These are phyloP conservation scores for Porites cylindrica DNA, from an alignment of 92 coral and sea anemone species.

Conservation along the genomic window DNA sequence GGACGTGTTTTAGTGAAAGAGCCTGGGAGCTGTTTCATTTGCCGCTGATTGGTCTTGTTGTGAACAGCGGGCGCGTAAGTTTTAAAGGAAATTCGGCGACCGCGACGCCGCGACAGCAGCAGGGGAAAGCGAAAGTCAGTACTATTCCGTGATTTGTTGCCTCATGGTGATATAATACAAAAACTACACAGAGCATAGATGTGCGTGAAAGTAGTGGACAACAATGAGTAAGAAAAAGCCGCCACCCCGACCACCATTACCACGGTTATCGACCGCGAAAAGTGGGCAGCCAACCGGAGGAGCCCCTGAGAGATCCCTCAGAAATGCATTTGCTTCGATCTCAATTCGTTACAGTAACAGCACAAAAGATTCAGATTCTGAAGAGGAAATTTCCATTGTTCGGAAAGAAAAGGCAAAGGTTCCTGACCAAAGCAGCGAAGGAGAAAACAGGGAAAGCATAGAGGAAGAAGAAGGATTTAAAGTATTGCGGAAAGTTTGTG, in stretches of 20 bases:
- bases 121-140: not conserved
- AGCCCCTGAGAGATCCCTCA: constrained; percentile 65
- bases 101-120: too few relatives aligned
- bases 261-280: constrained; percentile 61
- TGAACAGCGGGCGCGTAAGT: not conserved
- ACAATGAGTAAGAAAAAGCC: constrained; percentile 85
- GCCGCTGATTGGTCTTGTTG: constrained; percentile 33
- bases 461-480: constrained; percentile 20
- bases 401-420: constrained; percentile 69
- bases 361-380: constrained; percentile 83
- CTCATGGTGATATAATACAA: not conserved
- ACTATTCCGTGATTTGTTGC: not conserved
- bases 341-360: constrained; percentile 90
- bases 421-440: constrained; percentile 20
- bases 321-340: constrained; percentile 78
- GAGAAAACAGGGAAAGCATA: constrained; percentile 27
- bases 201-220: constrained; percentile 14
- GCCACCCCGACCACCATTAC: constrained; percentile 97
- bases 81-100: too few relatives aligned
- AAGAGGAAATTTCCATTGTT: constrained; percentile 95
- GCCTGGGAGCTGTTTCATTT: not conserved
- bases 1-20: not conserved
- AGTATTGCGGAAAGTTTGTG: constrained; percentile 53
- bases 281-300: constrained; percentile 60
- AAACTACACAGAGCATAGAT: constrained; percentile 41